phyloP scores from a whole-genome alignment of 2,113 vertebrate species.

The Conger conger region DNA sequence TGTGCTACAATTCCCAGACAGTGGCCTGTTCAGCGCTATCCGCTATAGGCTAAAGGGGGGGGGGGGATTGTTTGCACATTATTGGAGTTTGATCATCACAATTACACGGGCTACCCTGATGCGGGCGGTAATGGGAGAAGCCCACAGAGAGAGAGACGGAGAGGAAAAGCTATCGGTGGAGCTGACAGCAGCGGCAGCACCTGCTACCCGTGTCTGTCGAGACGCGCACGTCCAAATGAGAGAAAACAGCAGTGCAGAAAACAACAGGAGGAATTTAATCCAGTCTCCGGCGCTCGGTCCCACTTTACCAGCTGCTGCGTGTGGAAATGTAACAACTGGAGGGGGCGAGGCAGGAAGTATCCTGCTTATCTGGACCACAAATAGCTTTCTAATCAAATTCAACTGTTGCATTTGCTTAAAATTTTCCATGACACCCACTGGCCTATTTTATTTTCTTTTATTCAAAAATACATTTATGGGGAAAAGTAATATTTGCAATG shows the following conservation, averaged over 20 bases:
- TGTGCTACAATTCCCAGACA: background rate
- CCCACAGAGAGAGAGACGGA: conserved; percentile 10
- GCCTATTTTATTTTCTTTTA: background rate
- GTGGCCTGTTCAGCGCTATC: background rate
- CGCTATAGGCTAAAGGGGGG: conserved; percentile 40
- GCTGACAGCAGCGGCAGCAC: conserved; percentile 29
- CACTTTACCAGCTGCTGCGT: background rate
- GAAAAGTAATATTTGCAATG: background rate
- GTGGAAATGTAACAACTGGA: background rate
- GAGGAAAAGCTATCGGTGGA: conserved; percentile 7
- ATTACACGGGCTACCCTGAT: conserved; percentile 49
- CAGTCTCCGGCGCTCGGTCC: background rate
- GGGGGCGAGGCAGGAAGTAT: conserved; percentile 29
- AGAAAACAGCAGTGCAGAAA: conserved; percentile 15
- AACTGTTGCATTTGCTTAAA: background rate
- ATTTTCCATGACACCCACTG: background rate
- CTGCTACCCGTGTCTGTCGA: conserved; percentile 17
- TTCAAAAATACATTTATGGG: background rate
- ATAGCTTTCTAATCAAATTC: conserved; percentile 17
- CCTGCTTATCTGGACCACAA: conserved; percentile 34
- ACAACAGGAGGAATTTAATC: conserved; percentile 33
- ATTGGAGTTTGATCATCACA: conserved; percentile 47
- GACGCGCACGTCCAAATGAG: conserved; percentile 28
- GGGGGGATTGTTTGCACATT: conserved; percentile 44
- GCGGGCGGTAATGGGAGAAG: conserved; percentile 40